A percentile compares a stretch with the other conserved stretches of the same genome.
These are phyloP conservation scores for Pemphredon lugubris DNA, from an alignment of 2,888 invertebrate genomes.

Conservation along the genomic window DNA sequence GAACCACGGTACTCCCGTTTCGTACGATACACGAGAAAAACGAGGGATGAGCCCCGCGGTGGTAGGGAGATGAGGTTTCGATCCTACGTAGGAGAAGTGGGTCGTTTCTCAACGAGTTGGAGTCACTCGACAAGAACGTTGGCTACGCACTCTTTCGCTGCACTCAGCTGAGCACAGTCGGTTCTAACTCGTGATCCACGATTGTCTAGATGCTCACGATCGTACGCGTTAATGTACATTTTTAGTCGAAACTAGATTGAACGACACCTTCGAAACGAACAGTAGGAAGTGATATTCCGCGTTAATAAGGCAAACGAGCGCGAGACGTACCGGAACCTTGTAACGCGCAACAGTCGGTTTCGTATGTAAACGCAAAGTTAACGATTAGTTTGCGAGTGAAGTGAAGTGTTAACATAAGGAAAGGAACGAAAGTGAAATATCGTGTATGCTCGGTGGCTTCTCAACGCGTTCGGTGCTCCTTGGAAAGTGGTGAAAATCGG, in stretches of 20 bases:
- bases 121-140: conserved; percentile 75
- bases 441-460: too few species aligned
- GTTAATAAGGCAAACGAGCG: neutral
- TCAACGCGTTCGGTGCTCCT: neutral
- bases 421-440: too few species aligned
- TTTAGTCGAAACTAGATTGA: too few species aligned
- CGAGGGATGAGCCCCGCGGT: conserved; percentile 55
- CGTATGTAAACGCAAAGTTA: too few species aligned
- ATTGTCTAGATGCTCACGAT: conserved; percentile 3
- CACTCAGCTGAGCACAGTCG: conserved; percentile 71
- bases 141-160: conserved; percentile 74
- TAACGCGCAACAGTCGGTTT: too few species aligned
- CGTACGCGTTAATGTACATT: neutral
- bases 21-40: conserved; percentile 25
- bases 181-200: conserved; percentile 52
- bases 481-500: conserved; percentile 71
- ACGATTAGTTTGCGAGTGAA: conserved; percentile 46
- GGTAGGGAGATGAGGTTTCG: conserved; percentile 71
- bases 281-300: neutral
- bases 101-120: conserved; percentile 77
- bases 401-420: conserved; percentile 45
- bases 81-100: conserved; percentile 75
- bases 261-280: too few species aligned
- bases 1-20: conserved; percentile 31
- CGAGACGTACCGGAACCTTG: too few species aligned